phyloP scores from a whole-genome alignment of 1,140 invertebrate genomes.

The Eupristina koningsbergeri region DNA sequence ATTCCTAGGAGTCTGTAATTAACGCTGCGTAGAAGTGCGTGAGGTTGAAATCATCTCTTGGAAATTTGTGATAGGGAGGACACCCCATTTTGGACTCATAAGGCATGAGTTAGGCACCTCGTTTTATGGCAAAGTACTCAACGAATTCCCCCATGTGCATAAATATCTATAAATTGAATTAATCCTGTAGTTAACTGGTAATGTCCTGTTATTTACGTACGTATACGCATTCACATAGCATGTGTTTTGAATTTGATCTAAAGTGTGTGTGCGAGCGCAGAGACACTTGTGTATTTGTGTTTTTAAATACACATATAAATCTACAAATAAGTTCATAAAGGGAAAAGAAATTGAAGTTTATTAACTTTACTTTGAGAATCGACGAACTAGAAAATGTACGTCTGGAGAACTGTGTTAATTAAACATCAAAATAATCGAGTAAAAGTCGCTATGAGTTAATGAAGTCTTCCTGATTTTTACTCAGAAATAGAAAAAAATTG shows the following conservation, averaged over 20 bases:
- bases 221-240: neutral
- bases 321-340: neutral
- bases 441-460: neutral
- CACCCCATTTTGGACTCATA: neutral
- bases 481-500: neutral
- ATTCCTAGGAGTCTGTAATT: neutral
- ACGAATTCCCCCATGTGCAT: neutral
- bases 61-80: constrained; percentile 19
- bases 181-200: neutral
- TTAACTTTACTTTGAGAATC: neutral
- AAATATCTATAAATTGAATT: neutral
- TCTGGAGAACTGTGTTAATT: neutral
- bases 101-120: neutral
- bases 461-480: neutral
- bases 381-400: neutral
- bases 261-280: neutral
- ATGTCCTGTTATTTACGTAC: neutral
- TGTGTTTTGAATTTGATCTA: neutral
- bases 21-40: neutral
- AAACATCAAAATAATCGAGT: neutral
- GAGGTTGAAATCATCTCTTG: constrained; percentile 12
- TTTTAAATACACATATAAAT: neutral
- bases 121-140: neutral
- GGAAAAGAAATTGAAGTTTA: neutral
- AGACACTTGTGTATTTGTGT: neutral